phyloP scores from a whole-genome alignment of 2,113 vertebrate genomes.

The Pavo muticus region DNA sequence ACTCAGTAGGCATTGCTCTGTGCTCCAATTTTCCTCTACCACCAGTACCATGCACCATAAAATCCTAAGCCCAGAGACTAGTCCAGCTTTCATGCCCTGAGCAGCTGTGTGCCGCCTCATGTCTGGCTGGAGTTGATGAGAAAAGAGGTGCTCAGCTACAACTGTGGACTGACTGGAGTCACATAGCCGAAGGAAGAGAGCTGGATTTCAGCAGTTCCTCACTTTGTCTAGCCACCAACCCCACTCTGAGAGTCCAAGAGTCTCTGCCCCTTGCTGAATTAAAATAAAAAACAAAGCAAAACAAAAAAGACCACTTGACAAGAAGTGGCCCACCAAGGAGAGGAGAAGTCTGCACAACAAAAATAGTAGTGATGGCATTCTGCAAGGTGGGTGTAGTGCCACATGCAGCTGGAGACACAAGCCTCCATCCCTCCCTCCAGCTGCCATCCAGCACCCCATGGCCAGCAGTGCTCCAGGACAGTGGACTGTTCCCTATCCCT shows the following conservation, averaged over 20 bases:
- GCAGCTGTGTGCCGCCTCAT: not conserved
- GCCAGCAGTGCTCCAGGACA: not conserved
- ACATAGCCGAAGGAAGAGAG: not conserved
- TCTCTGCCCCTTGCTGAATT: not conserved
- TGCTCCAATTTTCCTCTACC: not conserved
- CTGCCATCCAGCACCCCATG: not conserved
- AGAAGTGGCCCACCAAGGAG: not conserved
- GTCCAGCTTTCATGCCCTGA: rapidly evolving
- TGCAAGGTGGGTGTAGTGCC: not conserved
- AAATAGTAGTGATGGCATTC: not conserved
- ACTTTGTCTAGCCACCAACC: not conserved
- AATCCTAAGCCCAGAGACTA: not conserved
- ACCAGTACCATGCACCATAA: not conserved
- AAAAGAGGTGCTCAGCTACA: not conserved
- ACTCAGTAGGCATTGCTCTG: not conserved
- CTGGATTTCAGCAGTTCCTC: not conserved
- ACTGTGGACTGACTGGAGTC: not conserved
- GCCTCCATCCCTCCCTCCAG: not conserved
- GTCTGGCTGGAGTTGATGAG: not conserved
- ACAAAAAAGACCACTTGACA: not conserved
- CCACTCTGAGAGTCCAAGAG: not conserved
- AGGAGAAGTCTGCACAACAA: not conserved
- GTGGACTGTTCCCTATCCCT: not conserved
- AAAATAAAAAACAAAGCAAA: not conserved
- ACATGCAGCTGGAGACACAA: not conserved